Conservation (phyloP, 2,888 invertebrate species). For the Habrosyne pyritoides region DNA sequence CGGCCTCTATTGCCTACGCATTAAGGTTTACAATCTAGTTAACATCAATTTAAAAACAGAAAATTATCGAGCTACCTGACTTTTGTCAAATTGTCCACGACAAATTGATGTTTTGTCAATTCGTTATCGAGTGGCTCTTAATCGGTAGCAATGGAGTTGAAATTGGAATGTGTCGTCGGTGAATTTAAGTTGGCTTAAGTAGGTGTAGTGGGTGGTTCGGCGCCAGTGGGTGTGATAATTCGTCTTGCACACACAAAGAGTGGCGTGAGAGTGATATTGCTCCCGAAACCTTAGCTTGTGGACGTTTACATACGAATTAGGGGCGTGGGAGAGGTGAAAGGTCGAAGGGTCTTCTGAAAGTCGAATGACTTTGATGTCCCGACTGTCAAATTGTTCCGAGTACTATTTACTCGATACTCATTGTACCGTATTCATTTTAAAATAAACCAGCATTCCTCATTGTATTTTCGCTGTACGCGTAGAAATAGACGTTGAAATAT, state of each 20-base stretch:
- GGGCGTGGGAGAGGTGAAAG: slow-evolving; percentile 80
- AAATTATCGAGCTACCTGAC: slow-evolving; percentile 58
- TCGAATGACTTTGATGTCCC: slow-evolving; percentile 44
- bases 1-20: slow-evolving; percentile 48
- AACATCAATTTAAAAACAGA: slow-evolving; percentile 61
- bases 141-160: slow-evolving; percentile 50
- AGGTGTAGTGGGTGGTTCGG: slow-evolving; percentile 64
- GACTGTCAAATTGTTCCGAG: slow-evolving; percentile 24
- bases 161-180: slow-evolving; percentile 49
- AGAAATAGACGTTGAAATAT: neutral
- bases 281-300: slow-evolving; percentile 64
- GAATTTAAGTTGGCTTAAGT: slow-evolving; percentile 50
- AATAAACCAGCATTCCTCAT: neutral
- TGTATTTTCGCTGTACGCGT: neutral
- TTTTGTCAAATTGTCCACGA: slow-evolving; percentile 67
- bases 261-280: slow-evolving; percentile 76
- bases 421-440: slow-evolving; percentile 2
- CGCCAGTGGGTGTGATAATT: slow-evolving; percentile 81
- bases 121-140: slow-evolving; percentile 48
- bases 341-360: slow-evolving; percentile 52
- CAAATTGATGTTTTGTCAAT: slow-evolving; percentile 49
- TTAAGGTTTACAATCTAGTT: slow-evolving; percentile 59
- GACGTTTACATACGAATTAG: slow-evolving; percentile 70
- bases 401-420: slow-evolving; percentile 20
- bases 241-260: slow-evolving; percentile 73